Percentiles rank a stretch among this genome's conserved stretches.
Evolutionary conservation across 2,797 vertebrate species (phyloP).

Genomic region (Myotis myotis): DNA sequence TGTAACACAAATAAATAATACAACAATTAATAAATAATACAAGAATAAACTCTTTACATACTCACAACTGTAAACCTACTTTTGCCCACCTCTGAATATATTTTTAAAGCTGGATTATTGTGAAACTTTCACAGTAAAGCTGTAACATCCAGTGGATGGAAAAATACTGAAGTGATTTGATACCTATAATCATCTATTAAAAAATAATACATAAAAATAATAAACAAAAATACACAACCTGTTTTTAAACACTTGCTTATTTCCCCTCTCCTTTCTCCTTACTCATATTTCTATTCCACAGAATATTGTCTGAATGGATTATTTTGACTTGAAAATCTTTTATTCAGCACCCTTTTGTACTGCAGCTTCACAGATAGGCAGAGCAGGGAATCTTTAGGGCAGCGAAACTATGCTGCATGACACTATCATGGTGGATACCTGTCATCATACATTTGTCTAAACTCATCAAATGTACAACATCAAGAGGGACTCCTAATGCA

Average conservation of each 20-base stretch:
- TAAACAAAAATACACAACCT: neutral
- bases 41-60: neutral
- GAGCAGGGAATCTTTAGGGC: neutral
- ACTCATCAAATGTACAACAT: neutral
- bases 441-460: neutral
- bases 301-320: neutral
- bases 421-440: neutral
- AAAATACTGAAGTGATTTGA: slow-evolving; percentile 14
- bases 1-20: neutral
- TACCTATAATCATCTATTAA: neutral
- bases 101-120: neutral
- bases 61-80: neutral
- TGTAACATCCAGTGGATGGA: neutral
- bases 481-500: neutral
- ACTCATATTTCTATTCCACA: neutral
- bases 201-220: neutral
- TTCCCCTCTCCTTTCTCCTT: neutral
- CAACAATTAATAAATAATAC: neutral
- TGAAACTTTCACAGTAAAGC: slow-evolving; percentile 1
- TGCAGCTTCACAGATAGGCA: neutral
- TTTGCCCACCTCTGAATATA: neutral
- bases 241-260: neutral
- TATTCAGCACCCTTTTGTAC: neutral
- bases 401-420: neutral
- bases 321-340: slow-evolving; percentile 12